Evolutionary conservation across 2,888 invertebrate genomes (phyloP), one percentile per base, ranked within the genome.

Genomic region (Entomobrya proxima): DNA sequence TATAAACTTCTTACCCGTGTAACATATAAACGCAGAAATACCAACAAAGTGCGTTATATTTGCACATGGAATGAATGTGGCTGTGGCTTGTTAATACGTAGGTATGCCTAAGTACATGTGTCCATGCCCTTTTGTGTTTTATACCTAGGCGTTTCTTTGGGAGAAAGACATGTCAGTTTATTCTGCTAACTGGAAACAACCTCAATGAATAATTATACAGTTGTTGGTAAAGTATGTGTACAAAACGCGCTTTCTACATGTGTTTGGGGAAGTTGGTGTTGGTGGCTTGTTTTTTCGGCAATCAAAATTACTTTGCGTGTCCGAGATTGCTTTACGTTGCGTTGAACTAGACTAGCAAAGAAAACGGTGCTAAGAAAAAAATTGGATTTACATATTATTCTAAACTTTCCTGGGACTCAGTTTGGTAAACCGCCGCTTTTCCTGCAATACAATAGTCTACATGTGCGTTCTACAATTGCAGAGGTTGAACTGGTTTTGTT

Each of bases 181-280:
- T 75, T 75, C 52, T 32, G 83, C 83, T 83, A 83, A 83, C 83
- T 83, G 83, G 83, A 30, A 76, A 76, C 83, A 83, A 82, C 74
- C 74, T 82, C 75, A 82, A 61, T 83, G 83, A 83, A 83, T 83
- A 83, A 83, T 83, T 76, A 82, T 82, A 78, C 21, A 47, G 47
- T 50, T 64, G 52, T 64, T 30, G 35, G 40, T 64, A 64, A 58
- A 58, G 13, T 58, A 35, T 21, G 37, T 37, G 37, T 37, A 64
- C 50, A 44, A 64, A 74, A 76, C 15, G 61, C 27, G 21, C 75
- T 50, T 64, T 50, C 79, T 44, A 58, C 58, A 44, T 81, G 72
- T 81, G 44, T 74, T 74, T 67, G 64, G 40, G 30, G 32, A 67
- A 32, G 32, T 18, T 30, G 58, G 5, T 27, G 30, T 30, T 35